These are phyloP conservation scores for Acleris laterana DNA, from an alignment of 2,888 invertebrate species.

Conservation along the genomic window DNA sequence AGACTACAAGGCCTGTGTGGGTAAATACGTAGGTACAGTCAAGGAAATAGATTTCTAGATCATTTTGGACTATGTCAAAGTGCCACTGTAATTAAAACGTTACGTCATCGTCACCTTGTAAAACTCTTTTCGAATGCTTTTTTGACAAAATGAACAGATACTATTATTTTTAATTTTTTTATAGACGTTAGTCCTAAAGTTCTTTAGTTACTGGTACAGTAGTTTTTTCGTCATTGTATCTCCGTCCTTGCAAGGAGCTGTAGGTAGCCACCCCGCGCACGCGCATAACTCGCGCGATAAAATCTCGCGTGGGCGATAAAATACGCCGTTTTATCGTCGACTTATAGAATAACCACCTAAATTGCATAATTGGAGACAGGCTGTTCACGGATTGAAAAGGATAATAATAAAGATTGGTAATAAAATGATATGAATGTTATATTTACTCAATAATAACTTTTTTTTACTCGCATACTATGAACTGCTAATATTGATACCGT, in stretches of 20 bases:
- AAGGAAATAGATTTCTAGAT: no score
- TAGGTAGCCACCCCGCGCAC: conserved; percentile 13
- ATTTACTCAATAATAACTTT: no score
- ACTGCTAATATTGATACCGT: no score
- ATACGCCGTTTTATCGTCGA: conserved; percentile 13
- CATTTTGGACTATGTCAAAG: no score
- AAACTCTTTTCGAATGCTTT: no score
- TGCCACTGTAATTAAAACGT: no score
- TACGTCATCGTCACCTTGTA: no score
- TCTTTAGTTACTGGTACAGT: neutral
- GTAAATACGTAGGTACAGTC: no score
- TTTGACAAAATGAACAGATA: no score
- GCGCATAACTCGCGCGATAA: conserved; percentile 8
- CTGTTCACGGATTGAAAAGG: neutral
- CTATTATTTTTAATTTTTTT: neutral
- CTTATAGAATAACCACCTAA: conserved; percentile 18
- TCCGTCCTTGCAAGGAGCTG: conserved; percentile 2
- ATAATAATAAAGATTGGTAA: neutral
- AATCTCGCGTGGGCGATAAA: conserved; percentile 16
- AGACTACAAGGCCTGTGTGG: no score
- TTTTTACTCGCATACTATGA: no score
- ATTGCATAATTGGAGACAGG: conserved; percentile 11
- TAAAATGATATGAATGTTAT: neutral
- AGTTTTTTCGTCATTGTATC: neutral
- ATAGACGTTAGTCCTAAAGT: neutral